Percentiles rank a stretch among this genome's conserved stretches.
These are phyloP conservation scores for Sinocyclocheilus maitianheensis DNA, from an alignment of 2,113 vertebrate species.

Conservation along the genomic window DNA sequence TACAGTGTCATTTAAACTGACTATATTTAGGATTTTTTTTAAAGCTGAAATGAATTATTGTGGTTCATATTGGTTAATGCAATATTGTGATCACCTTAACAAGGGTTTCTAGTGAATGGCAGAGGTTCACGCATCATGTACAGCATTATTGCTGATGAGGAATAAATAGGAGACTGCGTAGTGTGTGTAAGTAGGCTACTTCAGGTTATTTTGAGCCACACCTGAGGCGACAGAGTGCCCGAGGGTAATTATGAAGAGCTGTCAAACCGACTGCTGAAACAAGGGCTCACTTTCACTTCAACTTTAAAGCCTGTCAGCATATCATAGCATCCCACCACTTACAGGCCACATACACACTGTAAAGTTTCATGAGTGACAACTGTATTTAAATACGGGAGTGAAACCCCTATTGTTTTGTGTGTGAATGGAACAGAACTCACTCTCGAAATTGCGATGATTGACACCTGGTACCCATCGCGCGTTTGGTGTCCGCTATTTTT, in stretches of 20 bases:
- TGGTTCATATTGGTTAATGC: background rate
- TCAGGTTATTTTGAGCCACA: background rate
- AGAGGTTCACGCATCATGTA: background rate
- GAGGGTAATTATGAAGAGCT: slow-evolving; percentile 40
- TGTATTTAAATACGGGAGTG: background rate
- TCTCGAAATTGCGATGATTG: too few relatives aligned
- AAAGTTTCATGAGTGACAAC: background rate
- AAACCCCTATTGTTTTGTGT: background rate
- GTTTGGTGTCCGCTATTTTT: too few relatives aligned
- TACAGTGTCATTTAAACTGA: background rate
- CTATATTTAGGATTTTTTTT: background rate
- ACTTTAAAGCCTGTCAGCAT: slow-evolving; percentile 12
- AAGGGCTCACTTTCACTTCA: slow-evolving; percentile 29
- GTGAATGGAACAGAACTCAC: too few relatives aligned
- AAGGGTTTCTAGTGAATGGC: too few relatives aligned
- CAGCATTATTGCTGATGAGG: background rate
- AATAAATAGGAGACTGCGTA: slow-evolving; percentile 21
- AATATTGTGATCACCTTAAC: background rate
- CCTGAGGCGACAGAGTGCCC: slow-evolving; percentile 43
- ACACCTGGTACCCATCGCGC: too few relatives aligned
- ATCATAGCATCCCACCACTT: slow-evolving; percentile 16
- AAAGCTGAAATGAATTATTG: background rate
- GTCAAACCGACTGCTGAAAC: slow-evolving; percentile 27
- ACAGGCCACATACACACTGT: background rate
- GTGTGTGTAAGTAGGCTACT: background rate